Percentiles rank a stretch among this genome's conserved stretches.
These are phyloP conservation scores for Galleria mellonella DNA, from an alignment of 1,140 invertebrate genomes.

Conservation along the genomic window DNA sequence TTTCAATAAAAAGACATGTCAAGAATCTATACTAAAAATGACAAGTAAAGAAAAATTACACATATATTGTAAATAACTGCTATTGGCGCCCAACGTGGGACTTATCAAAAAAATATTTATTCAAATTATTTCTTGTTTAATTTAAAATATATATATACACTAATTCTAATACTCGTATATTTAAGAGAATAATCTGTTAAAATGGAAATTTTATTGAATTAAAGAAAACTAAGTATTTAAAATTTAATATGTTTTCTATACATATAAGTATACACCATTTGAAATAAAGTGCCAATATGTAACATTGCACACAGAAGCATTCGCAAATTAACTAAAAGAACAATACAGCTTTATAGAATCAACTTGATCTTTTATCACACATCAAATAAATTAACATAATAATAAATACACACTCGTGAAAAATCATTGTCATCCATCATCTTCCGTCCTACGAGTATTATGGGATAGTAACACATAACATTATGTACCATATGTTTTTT, in stretches of 20 bases:
- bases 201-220: not conserved
- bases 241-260: not conserved
- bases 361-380: not conserved
- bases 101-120: not conserved
- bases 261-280: not conserved
- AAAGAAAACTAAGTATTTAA: not conserved
- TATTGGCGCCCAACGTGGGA: conserved; percentile 2
- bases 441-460: no score
- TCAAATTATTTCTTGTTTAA: not conserved
- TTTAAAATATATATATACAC: not conserved
- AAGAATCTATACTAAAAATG: no score
- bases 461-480: no score
- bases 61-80: not conserved
- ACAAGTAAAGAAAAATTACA: no score
- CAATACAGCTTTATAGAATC: not conserved
- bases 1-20: no score
- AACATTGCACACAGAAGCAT: not conserved
- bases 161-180: not conserved
- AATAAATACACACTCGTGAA: not conserved
- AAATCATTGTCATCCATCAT: not conserved
- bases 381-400: not conserved
- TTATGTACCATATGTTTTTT: no score
- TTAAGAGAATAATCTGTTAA: not conserved
- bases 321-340: conserved; percentile 1
- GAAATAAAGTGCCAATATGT: not conserved